Percentiles rank a stretch among this genome's conserved stretches.
Conservation (phyloP, 2,797 vertebrate species). For the Tapera naevia region DNA sequence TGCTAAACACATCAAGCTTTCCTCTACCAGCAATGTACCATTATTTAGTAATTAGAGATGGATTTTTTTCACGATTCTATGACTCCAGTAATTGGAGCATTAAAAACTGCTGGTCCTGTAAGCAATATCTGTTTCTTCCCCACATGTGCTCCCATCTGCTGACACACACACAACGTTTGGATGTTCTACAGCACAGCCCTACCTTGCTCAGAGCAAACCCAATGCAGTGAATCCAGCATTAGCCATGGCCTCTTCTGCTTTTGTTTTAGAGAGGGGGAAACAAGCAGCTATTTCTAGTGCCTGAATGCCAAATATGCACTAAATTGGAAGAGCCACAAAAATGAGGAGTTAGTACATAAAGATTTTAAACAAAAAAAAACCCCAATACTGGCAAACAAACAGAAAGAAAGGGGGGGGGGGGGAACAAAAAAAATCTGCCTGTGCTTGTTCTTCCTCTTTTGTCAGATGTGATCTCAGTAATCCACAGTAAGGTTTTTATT, state of each 20-base stretch:
- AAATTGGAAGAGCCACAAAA: neutral
- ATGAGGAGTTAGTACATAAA: neutral
- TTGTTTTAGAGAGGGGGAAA: neutral
- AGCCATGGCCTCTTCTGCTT: neutral
- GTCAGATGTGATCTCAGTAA: neutral
- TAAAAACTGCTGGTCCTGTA: neutral
- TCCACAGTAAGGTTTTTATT: neutral
- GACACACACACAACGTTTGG: neutral
- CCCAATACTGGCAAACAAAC: neutral
- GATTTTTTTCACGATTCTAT: neutral
- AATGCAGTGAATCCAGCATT: fast-evolving
- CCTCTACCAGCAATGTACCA: neutral
- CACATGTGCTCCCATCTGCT: fast-evolving
- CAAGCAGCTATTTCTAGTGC: neutral
- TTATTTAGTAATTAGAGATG: neutral
- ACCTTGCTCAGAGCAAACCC: neutral
- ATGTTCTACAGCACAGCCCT: neutral
- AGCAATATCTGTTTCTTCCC: neutral
- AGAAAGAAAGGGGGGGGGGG: neutral
- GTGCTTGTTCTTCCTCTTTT: neutral
- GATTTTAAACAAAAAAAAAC: neutral
- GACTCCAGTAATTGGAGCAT: neutral
- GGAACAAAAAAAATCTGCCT: neutral
- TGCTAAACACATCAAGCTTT: neutral
- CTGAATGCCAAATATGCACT: neutral